Evolutionary conservation across 2,888 invertebrate genomes (phyloP), one percentile per base, ranked within the genome.

Genomic region (Nyleta sp.): DNA sequence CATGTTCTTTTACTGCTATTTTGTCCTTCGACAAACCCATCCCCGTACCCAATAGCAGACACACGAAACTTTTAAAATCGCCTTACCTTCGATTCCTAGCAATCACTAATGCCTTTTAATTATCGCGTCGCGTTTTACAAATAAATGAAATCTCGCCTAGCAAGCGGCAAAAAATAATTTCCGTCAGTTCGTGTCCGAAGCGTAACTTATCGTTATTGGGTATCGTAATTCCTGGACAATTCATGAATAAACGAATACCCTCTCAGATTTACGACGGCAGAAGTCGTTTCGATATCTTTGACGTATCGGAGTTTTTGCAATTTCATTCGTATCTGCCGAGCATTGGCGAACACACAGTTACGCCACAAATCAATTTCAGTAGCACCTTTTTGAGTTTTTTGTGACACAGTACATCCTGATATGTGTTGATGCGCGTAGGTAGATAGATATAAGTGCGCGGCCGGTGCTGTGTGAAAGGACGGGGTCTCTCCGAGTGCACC

Each of bases 401-500:
- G 15, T 53, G 20, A 48, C 55, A 50, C 40, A 20, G 57, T 55
- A 64, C 64, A 71, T 74, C 59, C 59, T 28, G 78, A 78, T 78
- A 53, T 48, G 68, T 65, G 67, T 50, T 67, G 74, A 80, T 73
- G 64, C 55, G 75, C 80, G 75, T 78, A 74, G 78, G 80, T 38
- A 68, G 77, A 78, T 52, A 50, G 65, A 67, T 64, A 74, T 40
- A 68, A 46, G 53, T 60, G 42, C 48, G 40, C 52, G 38, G 35
- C 40, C 52, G 44, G 48, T 55, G 50, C 18, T 59, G 73, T 59
- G 74, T 8, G 52, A 80, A 75, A 64, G 74, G 68, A 73, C 65
- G 44, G 40, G 44, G 53, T 31, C 44, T 38, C 60, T 78, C 48
- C 59, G 60, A 68, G 46, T 64, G 67, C 46, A 53, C 48, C 73